Percentiles rank a stretch among this genome's conserved stretches.
These are phyloP conservation scores for Asarcornis scutulata DNA, from an alignment of 2,113 vertebrate species.

Conservation along the genomic window DNA sequence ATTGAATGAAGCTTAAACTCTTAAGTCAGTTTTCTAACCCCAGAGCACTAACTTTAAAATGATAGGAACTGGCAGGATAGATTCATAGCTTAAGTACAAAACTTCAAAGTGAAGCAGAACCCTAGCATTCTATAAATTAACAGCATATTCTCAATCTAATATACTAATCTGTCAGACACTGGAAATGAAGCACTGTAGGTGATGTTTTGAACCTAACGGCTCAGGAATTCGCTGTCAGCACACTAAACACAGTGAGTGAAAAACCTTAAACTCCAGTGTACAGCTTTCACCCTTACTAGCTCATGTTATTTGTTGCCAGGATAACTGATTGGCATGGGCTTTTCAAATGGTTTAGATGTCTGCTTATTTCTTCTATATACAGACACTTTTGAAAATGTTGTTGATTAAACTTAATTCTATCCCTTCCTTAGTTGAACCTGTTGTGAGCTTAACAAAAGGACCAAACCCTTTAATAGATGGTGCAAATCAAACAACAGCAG, in stretches of 20 bases:
- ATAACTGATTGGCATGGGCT: not conserved
- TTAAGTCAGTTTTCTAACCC: not conserved
- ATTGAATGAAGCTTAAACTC: not conserved
- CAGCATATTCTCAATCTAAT: rapidly evolving
- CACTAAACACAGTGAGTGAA: not conserved
- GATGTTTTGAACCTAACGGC: rapidly evolving
- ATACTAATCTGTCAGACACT: not conserved
- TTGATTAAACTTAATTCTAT: not conserved
- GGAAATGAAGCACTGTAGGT: not conserved
- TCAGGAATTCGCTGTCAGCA: not conserved
- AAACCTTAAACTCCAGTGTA: not conserved
- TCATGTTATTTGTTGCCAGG: rapidly evolving
- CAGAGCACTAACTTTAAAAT: not conserved
- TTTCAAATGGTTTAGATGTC: not conserved
- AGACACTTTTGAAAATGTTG: not conserved
- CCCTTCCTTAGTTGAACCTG: constrained; percentile 87
- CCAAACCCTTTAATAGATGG: constrained; percentile 87
- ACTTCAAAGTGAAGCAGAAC: not conserved
- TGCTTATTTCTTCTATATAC: not conserved
- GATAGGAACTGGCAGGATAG: not conserved
- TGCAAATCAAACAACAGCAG: constrained; percentile 87
- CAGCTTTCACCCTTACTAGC: too few relatives aligned
- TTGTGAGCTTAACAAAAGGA: constrained; percentile 88
- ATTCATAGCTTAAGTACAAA: not conserved
- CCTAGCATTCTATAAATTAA: not conserved